Evolutionary conservation across 2,888 invertebrate genomes (phyloP), one percentile per base, ranked within the genome.

Genomic region (Chelonus formosanus): DNA sequence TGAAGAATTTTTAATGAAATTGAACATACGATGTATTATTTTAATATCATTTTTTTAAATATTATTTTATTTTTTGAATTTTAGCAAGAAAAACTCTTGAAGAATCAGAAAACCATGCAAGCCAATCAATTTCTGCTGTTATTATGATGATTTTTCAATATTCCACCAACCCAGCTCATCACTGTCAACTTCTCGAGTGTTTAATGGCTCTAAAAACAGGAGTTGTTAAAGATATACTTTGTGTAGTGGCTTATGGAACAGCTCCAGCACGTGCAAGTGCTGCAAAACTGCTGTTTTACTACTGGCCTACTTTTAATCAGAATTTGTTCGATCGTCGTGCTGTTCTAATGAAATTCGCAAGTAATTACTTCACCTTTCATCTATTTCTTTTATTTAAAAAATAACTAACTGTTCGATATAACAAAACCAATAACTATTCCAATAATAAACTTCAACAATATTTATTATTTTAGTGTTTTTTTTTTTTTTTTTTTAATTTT

Each of bases 141-240:
- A 90, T 99, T 67, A 97, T 98, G 94, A 93, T 98, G 91, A 94
- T 98, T 40, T 93, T 98, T 80, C 98, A 98, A 83, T 97, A 98
- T 83, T 96, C 97, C 0, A 92, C 89, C 71, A 96, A 96, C 85
- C 93, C 96, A 78, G 97, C 96, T 0, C 96, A 96, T 83, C 98
- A 98, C 86, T 96, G 97, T 85, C 97, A 98, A 86, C 89, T 98
- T 45, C 86, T 98, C 67, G 98, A 99, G 85, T 96, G 96, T 79
- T 86, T 98, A 67, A 97, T 99, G 97, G 92, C 95, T 2, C 89
- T 96, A 77, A 97, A 97, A 84, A 91, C 91, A 73, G 91, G 93
- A 72, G 92, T 97, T 7, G 92, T 96, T 53, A 95, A 94, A 85
- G 98, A 99, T 84, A 89, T 99, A 67, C 87, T 99, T 43, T 94